Base-by-base conservation (phyloP, 1,140 invertebrate genomes). In the Calliopsis andreniformis region DNA sequence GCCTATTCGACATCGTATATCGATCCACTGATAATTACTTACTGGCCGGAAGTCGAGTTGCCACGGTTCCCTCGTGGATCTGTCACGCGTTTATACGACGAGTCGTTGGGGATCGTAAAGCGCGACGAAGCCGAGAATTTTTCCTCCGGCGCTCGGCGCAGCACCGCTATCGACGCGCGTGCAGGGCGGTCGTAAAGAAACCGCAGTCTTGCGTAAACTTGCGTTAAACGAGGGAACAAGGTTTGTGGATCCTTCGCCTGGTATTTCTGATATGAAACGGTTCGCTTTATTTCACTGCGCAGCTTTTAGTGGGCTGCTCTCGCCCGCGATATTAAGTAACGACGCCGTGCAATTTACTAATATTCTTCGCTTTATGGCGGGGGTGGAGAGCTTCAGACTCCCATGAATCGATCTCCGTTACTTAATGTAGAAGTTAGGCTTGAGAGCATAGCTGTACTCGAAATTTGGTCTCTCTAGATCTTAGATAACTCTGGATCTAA, bases 111-210 rank as follows among this genome's bases (percentile, higher is more conserved):
- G 66, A 49, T 83, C 81, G 81, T 83, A 83, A 83, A 82, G 75
- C 20, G 51, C 59, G 53, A 23, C 47, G 58, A 49, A 72, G 35
- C 58, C 51, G 51, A 67, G 77, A 79, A 84, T 82, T 84, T 83
- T 84, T 82, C 49, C 55, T n/a, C 47, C 42, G 42, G 35, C 3
- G 35, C 10, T n/a, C n/a, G 63, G 59, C 55, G 49, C 42, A 56
- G 61, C 63, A 56, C 20, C 51, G 43, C 75, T 79, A 83, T 83
- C 81, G 79, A 82, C 63, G 77, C 63, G 77, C 76, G 67, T 72
- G 72, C 80, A 79, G 67, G 23, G 23, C 63, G 86, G 67, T 89
- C 88, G 86, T 89, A 89, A 90, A 89, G 83, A 84, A 88, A 83
- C 80, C 84, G 86, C 84, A 80, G 86, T 30, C 86, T 87, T 87